Evolutionary conservation across 2,113 vertebrate species (phyloP), one percentile per base, ranked within the genome.

Genomic region (Heliornis fulica): DNA sequence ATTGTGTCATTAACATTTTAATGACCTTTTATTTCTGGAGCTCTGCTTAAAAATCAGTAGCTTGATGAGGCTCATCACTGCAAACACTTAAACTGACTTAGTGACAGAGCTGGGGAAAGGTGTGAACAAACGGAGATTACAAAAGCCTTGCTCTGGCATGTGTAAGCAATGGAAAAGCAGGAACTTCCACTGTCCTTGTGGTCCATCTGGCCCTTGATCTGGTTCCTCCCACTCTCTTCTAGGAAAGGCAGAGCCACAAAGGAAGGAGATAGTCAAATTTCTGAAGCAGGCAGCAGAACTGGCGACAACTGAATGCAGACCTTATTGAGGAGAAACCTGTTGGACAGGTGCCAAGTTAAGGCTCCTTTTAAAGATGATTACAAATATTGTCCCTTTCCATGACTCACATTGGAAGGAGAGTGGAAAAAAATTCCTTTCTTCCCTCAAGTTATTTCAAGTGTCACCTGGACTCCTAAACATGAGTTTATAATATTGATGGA

Each of bases 21-120:
- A 87, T 5, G n/a, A 92, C 57, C 59, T 92, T 88, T 94, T 76
- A 65, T 86, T 38, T 92, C 43, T 59, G 71, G 13, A 92, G 43
- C 29, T 90, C 56, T 87, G 43, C 61, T 94, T 92, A 72, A 96
- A 93, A 88, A 81, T 81, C 93, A 75, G 56, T 45, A 21, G 21
- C 43, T 81, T 90, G 85, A 88, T 75, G 36, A 74, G n/a, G 72
- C 28, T 81, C 29, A 75, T 76, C 68, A 81, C 53, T 83, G 64
- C 56, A 77, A 81, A 90, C 51, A 75, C 43, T 78, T 93, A 50
- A 89, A 50, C 13, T 56, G 68, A 81, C 48, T 46, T 71, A 56
- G 34, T 40, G 56, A 48, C 63, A 51, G 31, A 80, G 40, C 7
- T 23, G 19, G 34, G 26, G 11, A 89, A 71, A 89, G 51, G 40